Evolutionary conservation across 92 coral and sea anemone genomes (phyloP).

Genomic region (Epizoanthus rinbou): DNA sequence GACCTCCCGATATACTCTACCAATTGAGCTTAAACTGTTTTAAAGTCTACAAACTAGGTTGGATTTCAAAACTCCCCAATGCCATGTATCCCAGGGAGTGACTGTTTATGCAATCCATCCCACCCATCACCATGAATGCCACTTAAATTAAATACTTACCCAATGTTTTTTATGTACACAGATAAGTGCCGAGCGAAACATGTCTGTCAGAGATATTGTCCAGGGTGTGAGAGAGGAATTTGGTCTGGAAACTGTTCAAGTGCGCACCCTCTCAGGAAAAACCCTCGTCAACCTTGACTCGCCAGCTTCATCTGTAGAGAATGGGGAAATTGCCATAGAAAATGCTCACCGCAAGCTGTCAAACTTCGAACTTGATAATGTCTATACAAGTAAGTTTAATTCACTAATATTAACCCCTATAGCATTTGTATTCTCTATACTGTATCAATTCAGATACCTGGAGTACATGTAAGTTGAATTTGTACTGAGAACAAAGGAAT

Average conservation of each 20-base stretch:
- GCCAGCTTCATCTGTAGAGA: slow-evolving; percentile 73
- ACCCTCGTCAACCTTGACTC: slow-evolving; percentile 68
- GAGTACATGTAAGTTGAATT: too few relatives aligned
- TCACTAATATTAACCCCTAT: background rate
- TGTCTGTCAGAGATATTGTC: slow-evolving; percentile 83
- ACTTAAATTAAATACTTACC: background rate
- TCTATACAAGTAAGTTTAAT: slow-evolving; percentile 70
- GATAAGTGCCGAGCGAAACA: slow-evolving; percentile 81
- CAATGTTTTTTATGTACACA: background rate
- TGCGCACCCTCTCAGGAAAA: slow-evolving; percentile 77
- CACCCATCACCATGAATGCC: background rate
- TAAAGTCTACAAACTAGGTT: too few relatives aligned
- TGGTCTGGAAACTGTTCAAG: slow-evolving; percentile 72
- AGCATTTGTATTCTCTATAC: too few relatives aligned
- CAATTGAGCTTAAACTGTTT: too few relatives aligned
- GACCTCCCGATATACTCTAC: too few relatives aligned
- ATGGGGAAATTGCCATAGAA: slow-evolving; percentile 88
- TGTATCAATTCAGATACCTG: too few relatives aligned
- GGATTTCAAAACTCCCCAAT: too few relatives aligned
- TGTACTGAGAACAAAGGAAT: too few relatives aligned
- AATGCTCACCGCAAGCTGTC: slow-evolving; percentile 80
- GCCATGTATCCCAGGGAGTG: too few relatives aligned
- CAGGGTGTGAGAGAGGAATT: slow-evolving; percentile 75
- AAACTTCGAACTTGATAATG: slow-evolving; percentile 86
- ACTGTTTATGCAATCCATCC: too few relatives aligned